Conservation (phyloP, 2,888 invertebrate genomes). For the Rotaria sp. region DNA sequence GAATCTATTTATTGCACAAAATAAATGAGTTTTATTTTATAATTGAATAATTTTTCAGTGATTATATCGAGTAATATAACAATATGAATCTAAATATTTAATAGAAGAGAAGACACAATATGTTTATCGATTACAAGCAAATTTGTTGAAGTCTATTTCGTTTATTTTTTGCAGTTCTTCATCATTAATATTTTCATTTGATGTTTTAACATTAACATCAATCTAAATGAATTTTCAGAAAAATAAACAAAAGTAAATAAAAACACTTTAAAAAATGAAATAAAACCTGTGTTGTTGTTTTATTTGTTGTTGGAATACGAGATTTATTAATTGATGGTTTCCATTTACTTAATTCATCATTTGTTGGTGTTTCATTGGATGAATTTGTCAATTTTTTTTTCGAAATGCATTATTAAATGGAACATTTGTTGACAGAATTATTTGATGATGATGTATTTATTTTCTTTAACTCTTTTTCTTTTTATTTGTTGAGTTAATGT, state of each 20-base stretch:
- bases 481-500: conserved; percentile 68
- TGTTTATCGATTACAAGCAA: background rate
- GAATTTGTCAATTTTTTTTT: background rate
- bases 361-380: background rate
- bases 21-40: no score
- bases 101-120: background rate
- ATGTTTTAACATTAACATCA: background rate
- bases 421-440: background rate
- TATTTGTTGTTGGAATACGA: background rate
- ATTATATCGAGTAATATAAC: background rate
- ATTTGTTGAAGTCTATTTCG: background rate
- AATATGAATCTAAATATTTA: background rate
- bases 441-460: background rate
- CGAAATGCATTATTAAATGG: background rate
- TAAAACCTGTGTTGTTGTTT: background rate
- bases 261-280: background rate
- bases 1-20: no score
- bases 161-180: background rate
- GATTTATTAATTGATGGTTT: background rate
- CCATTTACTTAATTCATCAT: background rate
- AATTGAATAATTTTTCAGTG: background rate
- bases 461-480: background rate
- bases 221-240: background rate
- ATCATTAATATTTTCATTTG: background rate
- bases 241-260: background rate